Evolutionary conservation across 2,113 vertebrate genomes (phyloP).

Genomic region (Podocnemis expansa): DNA sequence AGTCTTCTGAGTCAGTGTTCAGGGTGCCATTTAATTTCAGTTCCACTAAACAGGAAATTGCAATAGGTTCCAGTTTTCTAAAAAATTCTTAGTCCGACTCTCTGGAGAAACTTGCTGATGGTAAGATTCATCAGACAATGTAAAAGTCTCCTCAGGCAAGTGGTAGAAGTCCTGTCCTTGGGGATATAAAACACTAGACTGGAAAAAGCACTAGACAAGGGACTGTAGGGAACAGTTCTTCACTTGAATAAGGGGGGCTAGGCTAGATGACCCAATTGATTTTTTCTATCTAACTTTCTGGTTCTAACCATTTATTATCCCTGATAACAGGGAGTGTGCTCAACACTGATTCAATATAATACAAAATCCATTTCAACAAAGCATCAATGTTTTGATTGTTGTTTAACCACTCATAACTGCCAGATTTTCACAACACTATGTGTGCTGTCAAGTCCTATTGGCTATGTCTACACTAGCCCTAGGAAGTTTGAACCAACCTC

Average conservation of each 20-base stretch:
- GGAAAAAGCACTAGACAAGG: background rate
- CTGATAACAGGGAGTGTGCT: accelerated
- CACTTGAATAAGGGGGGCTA: background rate
- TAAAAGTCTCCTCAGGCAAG: background rate
- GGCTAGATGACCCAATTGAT: background rate
- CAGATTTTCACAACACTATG: background rate
- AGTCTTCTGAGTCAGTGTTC: background rate
- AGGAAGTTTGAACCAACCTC: no score
- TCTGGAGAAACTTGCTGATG: background rate
- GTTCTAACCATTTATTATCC: background rate
- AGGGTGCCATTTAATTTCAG: background rate
- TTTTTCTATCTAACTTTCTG: background rate
- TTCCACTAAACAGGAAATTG: background rate
- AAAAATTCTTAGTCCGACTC: background rate
- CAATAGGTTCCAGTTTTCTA: background rate
- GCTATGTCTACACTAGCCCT: no score
- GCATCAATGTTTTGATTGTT: no score
- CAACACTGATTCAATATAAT: background rate
- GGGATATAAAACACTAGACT: background rate
- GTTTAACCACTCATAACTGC: background rate
- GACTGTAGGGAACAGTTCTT: background rate
- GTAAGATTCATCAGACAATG: background rate
- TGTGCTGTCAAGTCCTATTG: background rate
- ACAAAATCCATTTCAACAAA: no score
- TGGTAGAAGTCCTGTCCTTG: background rate